A percentile compares a stretch with the other conserved stretches of the same genome.
These are phyloP conservation scores for Diadophis punctatus DNA, from an alignment of 2,113 vertebrate genomes.

Conservation along the genomic window DNA sequence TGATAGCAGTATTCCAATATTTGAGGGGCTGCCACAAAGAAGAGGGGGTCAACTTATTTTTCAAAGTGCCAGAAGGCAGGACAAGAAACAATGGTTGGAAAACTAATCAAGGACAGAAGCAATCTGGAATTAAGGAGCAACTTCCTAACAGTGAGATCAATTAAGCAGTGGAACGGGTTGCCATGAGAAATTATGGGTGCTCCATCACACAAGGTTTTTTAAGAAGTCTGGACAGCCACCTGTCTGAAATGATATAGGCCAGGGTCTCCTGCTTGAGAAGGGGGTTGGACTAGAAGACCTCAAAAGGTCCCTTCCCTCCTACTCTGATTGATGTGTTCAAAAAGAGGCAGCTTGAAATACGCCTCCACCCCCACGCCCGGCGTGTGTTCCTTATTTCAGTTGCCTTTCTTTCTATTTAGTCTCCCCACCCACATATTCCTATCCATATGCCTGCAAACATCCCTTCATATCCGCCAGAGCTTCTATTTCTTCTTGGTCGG, in stretches of 20 bases:
- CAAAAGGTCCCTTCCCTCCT: not conserved
- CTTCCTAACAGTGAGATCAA: not conserved
- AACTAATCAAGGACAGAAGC: not conserved
- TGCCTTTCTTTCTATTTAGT: not conserved
- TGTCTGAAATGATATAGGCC: not conserved
- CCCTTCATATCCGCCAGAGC: not conserved
- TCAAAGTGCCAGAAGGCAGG: not conserved
- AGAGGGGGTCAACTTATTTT: not conserved
- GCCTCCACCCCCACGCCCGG: not conserved
- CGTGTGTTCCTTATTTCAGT: not conserved
- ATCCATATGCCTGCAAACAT: not conserved
- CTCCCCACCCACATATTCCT: not conserved
- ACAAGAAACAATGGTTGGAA: not conserved
- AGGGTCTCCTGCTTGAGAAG: not conserved
- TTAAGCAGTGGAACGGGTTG: not conserved
- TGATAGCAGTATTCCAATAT: not conserved
- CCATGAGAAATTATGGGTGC: not conserved
- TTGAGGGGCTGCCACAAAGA: not conserved
- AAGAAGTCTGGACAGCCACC: not conserved
- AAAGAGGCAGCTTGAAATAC: not conserved
- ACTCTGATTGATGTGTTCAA: not conserved
- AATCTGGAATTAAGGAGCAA: not conserved
- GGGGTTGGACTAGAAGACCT: not conserved
- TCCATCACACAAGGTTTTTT: not conserved
- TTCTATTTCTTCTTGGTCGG: not conserved